These are phyloP conservation scores for Rhizoglyphus robini DNA, from an alignment of 1,140 invertebrate species.

Conservation along the genomic window DNA sequence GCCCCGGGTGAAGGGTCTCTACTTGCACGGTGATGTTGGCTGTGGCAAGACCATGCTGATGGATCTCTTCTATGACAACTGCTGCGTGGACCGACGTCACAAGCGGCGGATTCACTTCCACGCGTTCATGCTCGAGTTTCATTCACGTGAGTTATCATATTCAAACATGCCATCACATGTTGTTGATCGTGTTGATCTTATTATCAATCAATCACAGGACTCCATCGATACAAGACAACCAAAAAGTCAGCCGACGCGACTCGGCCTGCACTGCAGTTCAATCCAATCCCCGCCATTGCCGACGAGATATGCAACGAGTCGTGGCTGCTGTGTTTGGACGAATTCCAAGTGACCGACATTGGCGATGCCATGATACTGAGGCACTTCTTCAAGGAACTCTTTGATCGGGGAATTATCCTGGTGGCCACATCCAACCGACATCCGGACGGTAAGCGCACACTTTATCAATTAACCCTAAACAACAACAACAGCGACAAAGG, in stretches of 20 bases:
- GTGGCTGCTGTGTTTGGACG: slow-evolving; percentile 94
- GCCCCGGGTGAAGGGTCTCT: slow-evolving; percentile 33
- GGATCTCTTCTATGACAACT: slow-evolving; percentile 86
- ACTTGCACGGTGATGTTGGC: slow-evolving; percentile 45
- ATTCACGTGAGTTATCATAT: slow-evolving; percentile 40
- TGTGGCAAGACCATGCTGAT: slow-evolving; percentile 97
- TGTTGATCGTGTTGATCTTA: slow-evolving; percentile 38
- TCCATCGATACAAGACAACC: neutral
- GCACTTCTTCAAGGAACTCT: slow-evolving; percentile 83
- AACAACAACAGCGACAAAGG: too few relatives aligned
- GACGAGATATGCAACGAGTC: slow-evolving; percentile 63
- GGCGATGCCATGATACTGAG: slow-evolving; percentile 98
- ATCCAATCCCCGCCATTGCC: slow-evolving; percentile 90
- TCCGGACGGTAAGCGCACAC: slow-evolving; percentile 50
- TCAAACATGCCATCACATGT: slow-evolving; percentile 62
- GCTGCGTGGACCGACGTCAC: slow-evolving; percentile 37
- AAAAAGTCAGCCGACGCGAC: neutral
- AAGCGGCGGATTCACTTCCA: slow-evolving; percentile 89
- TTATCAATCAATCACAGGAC: neutral
- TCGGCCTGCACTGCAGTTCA: slow-evolving; percentile 48
- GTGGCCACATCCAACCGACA: slow-evolving; percentile 90
- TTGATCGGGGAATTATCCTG: slow-evolving; percentile 77
- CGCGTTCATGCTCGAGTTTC: slow-evolving; percentile 93
- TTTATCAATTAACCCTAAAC: slow-evolving; percentile 6
- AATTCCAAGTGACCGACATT: slow-evolving; percentile 98